Evolutionary conservation across 2,113 vertebrate genomes (phyloP), one percentile per base, ranked within the genome.

Genomic region (Campylomormyrus numenius): DNA sequence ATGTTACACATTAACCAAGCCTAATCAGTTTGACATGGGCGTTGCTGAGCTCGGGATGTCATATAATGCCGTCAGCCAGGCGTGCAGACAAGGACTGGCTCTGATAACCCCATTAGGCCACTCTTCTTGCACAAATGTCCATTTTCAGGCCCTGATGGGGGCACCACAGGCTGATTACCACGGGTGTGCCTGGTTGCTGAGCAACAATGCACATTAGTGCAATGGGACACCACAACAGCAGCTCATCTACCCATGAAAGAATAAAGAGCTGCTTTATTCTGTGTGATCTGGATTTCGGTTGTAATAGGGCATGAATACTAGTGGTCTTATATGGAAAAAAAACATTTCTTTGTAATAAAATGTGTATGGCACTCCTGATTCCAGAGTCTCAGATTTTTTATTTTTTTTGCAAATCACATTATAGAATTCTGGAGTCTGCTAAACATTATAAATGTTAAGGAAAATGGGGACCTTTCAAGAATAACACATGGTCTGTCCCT

Each of bases 61-160:
- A 95, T 92, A 94, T 94, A 94, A 95, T 95, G 91, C 42, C 15
- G 77, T 80, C 58, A 77, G 91, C 90, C 86, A 19, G 74, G 91
- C 91, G 88, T 92, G 91, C 92, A 83, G 88, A 88, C 90, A 77
- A 88, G 88, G 90, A 80, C 49, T 27, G 49, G 56, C 35, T 66
- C 35, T 89, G 89, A 91, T 92, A 94, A 91, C 80, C 86, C 88
- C 91, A 93, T 93, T 91, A 91, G 93, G 93, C 90, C 93, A 94
- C 94, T 92, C 86, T 93, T 90, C 88, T 80, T 85, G 49, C 84
- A 90, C 93, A 93, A 94, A 92, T 93, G 92, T 94, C 93, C 92
- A 93, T 92, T 94, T 94, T 93, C 90, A 80, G 87, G 80, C 93
- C 92, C 85, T 92, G 92, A 85, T 66, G 88, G 91, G 85, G 87